Conservation (phyloP, 2,113 vertebrate genomes). For the Notothenia coriiceps region DNA sequence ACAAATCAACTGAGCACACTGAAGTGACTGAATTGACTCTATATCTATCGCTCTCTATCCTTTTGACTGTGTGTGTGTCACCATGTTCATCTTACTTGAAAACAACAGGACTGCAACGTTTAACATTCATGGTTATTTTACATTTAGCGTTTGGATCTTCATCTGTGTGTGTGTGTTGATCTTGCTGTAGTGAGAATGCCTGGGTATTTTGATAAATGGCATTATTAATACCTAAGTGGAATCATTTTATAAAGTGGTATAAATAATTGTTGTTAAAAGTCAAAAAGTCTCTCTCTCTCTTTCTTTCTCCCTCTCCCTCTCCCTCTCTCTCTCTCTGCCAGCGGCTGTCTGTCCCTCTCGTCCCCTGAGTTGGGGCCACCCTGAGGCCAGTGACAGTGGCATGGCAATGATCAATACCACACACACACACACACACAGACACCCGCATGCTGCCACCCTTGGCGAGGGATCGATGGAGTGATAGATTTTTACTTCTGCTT, state of each 20-base stretch:
- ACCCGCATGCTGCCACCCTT: slow-evolving; percentile 14
- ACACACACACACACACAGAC: slow-evolving; percentile 28
- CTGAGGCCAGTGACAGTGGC: slow-evolving; percentile 75
- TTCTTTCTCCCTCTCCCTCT: not conserved
- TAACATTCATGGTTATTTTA: no score
- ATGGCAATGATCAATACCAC: slow-evolving; percentile 60
- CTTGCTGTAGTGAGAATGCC: no score
- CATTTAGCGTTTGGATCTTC: no score
- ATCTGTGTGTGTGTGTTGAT: not conserved
- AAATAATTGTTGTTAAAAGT: no score
- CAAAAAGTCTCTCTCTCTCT: not conserved
- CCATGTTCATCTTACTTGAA: no score
- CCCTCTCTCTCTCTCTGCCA: slow-evolving; percentile 50
- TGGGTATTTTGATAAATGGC: no score
- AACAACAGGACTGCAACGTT: no score
- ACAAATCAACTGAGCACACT: slow-evolving; percentile 48
- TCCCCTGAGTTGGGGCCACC: slow-evolving; percentile 74
- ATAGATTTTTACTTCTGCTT: slow-evolving; percentile 1
- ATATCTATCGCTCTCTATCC: not conserved
- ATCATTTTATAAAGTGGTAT: no score
- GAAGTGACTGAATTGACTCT: slow-evolving; percentile 30
- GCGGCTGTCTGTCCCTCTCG: slow-evolving; percentile 72
- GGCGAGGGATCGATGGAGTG: slow-evolving; percentile 55
- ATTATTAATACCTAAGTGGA: no score
- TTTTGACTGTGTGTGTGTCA: not conserved